Conservation (phyloP, 2,797 vertebrate genomes). For the Aphelocoma californica region DNA sequence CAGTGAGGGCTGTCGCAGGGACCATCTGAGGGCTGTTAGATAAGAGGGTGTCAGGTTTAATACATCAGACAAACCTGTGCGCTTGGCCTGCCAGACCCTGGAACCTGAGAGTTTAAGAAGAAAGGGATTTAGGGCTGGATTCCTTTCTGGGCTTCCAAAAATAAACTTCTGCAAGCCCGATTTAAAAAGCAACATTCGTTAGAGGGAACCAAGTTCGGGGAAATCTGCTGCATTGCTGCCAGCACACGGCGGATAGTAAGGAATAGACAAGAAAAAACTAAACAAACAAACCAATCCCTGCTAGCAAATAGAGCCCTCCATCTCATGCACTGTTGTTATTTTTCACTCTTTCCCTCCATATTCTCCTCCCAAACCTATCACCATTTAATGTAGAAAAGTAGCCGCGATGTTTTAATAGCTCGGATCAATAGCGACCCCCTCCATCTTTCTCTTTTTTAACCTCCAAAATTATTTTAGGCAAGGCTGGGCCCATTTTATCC, state of each 20-base stretch:
- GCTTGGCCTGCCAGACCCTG: conserved; percentile 37
- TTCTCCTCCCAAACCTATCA: neutral
- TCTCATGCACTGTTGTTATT: neutral
- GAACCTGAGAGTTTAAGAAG: conserved; percentile 53
- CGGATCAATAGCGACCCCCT: neutral
- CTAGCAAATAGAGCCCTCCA: neutral
- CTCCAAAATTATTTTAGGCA: conserved; percentile 60
- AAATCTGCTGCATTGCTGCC: neutral
- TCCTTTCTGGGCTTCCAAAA: conserved; percentile 68
- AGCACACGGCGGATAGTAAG: neutral
- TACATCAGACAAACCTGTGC: neutral
- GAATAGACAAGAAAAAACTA: neutral
- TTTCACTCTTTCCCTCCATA: neutral
- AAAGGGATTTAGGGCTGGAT: conserved; percentile 65
- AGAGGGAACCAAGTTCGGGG: neutral
- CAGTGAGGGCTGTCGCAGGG: neutral
- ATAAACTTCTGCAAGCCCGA: conserved; percentile 13
- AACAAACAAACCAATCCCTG: neutral
- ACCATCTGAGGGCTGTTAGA: conserved; percentile 7
- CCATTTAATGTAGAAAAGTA: neutral
- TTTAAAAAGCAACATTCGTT: neutral
- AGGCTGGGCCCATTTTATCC: conserved; percentile 14
- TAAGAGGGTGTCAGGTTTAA: conserved; percentile 55
- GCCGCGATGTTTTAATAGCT: neutral
- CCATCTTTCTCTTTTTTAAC: conserved; percentile 25